These are phyloP conservation scores for Crossocerus cetratus DNA, from an alignment of 2,888 invertebrate genomes.

Conservation along the genomic window DNA sequence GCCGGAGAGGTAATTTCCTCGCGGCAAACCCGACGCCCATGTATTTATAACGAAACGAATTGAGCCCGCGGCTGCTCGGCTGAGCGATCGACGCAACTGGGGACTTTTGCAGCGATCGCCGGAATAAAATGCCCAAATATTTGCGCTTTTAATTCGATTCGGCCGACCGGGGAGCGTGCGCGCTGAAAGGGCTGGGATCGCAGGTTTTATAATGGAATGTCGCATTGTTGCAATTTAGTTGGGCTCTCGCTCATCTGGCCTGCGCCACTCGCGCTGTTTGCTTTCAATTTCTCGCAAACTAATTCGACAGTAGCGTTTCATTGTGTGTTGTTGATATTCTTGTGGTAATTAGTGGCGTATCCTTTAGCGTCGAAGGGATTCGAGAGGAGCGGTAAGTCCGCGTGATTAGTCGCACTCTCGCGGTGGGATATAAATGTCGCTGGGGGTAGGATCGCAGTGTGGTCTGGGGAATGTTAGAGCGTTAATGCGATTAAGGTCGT, in stretches of 20 bases:
- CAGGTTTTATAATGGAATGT: constrained; percentile 68
- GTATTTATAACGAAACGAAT: constrained; percentile 61
- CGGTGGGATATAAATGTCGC: no score
- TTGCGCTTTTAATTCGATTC: constrained; percentile 58
- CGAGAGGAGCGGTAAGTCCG: no score
- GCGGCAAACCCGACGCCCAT: constrained; percentile 35
- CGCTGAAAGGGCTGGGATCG: constrained; percentile 18
- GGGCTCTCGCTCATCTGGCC: constrained; percentile 15
- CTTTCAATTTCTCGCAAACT: neutral
- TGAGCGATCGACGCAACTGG: constrained; percentile 32
- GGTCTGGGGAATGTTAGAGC: constrained; percentile 31
- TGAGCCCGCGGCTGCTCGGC: constrained; percentile 50
- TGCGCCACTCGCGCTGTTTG: constrained; percentile 41
- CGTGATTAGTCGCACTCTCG: no score
- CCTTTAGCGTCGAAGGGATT: no score
- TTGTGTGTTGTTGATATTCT: no score
- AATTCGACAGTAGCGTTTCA: no score
- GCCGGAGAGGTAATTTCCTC: constrained; percentile 52
- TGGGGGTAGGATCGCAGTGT: no score
- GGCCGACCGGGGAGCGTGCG: constrained; percentile 9
- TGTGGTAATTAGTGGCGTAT: no score
- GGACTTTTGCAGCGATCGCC: neutral
- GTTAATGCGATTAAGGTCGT: constrained; percentile 74
- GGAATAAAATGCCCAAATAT: constrained; percentile 62
- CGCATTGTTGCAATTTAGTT: constrained; percentile 53